Percentiles rank a stretch among this genome's conserved stretches.
Evolutionary conservation across 2,113 vertebrate genomes (phyloP).

Genomic region (Tamias sibiricus): DNA sequence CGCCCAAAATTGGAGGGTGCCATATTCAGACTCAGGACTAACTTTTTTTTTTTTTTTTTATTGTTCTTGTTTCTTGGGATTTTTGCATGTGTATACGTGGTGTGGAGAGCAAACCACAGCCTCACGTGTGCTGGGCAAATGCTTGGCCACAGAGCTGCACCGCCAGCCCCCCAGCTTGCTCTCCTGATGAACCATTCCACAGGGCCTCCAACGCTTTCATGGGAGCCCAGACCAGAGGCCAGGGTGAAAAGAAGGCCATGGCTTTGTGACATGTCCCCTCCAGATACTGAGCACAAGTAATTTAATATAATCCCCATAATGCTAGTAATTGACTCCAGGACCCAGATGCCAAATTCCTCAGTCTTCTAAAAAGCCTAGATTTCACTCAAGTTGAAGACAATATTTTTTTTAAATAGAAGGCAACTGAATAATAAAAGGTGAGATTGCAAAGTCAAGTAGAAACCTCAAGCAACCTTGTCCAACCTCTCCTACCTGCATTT

Average conservation of each 20-base stretch:
- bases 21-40: neutral
- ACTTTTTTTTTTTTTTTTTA: neutral
- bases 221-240: neutral
- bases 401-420: neutral
- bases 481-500: neutral
- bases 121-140: too few species aligned
- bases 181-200: neutral
- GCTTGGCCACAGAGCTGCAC: too few species aligned
- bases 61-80: too few species aligned
- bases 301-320: neutral
- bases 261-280: neutral
- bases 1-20: accelerated
- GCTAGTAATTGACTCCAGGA: neutral
- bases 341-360: neutral
- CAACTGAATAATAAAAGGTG: neutral
- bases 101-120: too few species aligned
- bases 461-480: neutral
- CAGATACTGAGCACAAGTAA: neutral
- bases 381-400: neutral
- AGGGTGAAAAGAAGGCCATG: neutral
- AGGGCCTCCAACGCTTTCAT: neutral
- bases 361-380: neutral
- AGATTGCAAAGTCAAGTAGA: neutral
- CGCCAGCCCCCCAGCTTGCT: neutral
- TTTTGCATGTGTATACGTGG: too few species aligned